Conservation (phyloP, 2,797 vertebrate genomes). For the Urocyon cinereoargenteus region DNA sequence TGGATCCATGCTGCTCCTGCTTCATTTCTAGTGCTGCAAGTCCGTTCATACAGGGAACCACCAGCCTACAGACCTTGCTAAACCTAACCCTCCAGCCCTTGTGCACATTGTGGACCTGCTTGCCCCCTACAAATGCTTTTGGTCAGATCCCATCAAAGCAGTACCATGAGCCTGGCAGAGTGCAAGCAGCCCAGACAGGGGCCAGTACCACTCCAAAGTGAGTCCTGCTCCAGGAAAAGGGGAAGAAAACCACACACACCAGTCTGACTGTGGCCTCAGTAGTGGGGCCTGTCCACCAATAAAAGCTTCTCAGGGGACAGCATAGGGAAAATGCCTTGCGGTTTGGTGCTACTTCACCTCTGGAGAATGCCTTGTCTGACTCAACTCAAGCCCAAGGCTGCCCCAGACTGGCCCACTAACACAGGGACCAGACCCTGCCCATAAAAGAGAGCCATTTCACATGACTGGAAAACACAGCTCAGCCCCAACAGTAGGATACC, state of each 20-base stretch:
- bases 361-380: background rate
- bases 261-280: background rate
- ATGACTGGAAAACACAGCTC: background rate
- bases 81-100: background rate
- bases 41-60: background rate
- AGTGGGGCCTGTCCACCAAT: background rate
- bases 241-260: background rate
- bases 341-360: background rate
- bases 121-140: background rate
- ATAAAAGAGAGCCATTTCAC: background rate
- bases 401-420: background rate
- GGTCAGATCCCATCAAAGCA: background rate
- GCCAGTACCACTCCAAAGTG: background rate
- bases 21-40: background rate
- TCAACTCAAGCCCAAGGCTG: background rate
- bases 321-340: background rate
- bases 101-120: background rate
- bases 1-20: background rate
- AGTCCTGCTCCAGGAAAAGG: background rate
- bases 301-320: background rate
- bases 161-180: background rate
- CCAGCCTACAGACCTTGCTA: background rate
- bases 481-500: background rate
- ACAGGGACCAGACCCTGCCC: background rate
- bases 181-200: background rate